Evolutionary conservation across 1,140 invertebrate species (phyloP).

Genomic region (Ooceraea biroi): DNA sequence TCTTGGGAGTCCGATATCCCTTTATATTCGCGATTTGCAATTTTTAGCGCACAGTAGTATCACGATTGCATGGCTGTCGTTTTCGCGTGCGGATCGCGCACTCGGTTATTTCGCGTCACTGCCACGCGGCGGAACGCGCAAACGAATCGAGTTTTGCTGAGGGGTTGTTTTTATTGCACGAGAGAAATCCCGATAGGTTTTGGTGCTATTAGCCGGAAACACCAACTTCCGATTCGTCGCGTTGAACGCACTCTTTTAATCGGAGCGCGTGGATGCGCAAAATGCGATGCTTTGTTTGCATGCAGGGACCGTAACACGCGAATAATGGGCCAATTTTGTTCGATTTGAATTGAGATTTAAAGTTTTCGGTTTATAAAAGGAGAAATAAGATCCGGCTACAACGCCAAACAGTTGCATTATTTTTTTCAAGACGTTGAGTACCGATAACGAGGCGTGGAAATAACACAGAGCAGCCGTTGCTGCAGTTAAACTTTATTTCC

Average conservation of each 20-base stretch:
- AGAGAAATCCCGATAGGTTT: slow-evolving; percentile 16
- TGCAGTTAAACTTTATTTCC: slow-evolving; percentile 54
- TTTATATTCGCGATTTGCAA: not conserved
- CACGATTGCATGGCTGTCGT: slow-evolving; percentile 20
- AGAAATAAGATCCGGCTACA: slow-evolving; percentile 4
- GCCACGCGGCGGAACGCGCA: not conserved
- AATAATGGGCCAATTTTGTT: not conserved
- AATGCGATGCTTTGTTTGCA: not conserved
- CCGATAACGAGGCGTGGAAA: not conserved
- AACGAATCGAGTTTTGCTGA: slow-evolving; percentile 32
- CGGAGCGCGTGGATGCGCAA: not conserved
- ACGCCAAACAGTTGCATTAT: slow-evolving; percentile 28
- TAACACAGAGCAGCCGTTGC: slow-evolving; percentile 34
- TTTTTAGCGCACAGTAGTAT: not conserved
- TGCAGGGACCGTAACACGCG: not conserved
- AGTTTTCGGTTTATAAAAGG: slow-evolving; percentile 15
- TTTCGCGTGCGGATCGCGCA: not conserved
- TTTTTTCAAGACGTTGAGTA: slow-evolving; percentile 12
- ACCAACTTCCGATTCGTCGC: slow-evolving; percentile 34
- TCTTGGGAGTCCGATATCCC: not conserved
- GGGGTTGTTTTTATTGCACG: slow-evolving; percentile 38
- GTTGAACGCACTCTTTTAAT: slow-evolving; percentile 11
- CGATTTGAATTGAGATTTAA: slow-evolving; percentile 33
- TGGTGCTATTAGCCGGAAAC: slow-evolving; percentile 43
- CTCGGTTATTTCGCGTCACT: slow-evolving; percentile 43